phyloP scores from a whole-genome alignment of 2,888 invertebrate species.

The Sesamia inferens region DNA sequence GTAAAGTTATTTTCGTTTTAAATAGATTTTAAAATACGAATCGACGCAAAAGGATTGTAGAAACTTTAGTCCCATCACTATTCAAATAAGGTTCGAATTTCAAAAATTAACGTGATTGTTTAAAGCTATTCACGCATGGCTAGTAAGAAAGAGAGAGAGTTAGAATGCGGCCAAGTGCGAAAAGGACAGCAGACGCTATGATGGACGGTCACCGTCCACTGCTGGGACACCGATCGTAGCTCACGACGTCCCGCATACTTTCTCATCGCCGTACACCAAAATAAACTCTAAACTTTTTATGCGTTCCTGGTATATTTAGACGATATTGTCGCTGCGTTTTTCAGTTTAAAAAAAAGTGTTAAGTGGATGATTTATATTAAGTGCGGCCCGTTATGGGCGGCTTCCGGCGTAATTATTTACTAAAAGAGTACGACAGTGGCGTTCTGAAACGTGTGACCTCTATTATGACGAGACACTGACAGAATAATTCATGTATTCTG shows the following conservation, averaged over 20 bases:
- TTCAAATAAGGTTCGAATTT: constrained; percentile 78
- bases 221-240: constrained; percentile 83
- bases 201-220: constrained; percentile 84
- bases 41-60: constrained; percentile 52
- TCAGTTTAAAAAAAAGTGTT: constrained; percentile 85
- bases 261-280: constrained; percentile 87
- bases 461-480: constrained; percentile 70
- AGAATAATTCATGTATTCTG: constrained; percentile 80
- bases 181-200: constrained; percentile 78
- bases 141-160: constrained; percentile 71
- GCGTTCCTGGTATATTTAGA: constrained; percentile 86
- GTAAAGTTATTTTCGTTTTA: constrained; percentile 26
- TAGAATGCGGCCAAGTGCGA: constrained; percentile 62
- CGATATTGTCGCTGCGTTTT: constrained; percentile 83
- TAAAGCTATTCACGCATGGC: constrained; percentile 82
- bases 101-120: constrained; percentile 85
- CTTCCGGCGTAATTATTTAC: constrained; percentile 87
- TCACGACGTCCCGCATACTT: constrained; percentile 85
- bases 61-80: constrained; percentile 63
- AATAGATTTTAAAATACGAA: constrained; percentile 34
- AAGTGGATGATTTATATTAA: constrained; percentile 90
- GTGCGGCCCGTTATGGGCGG: constrained; percentile 82
- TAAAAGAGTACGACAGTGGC: constrained; percentile 71
- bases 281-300: constrained; percentile 87
- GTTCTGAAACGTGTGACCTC: constrained; percentile 70